These are phyloP conservation scores for Bungarus multicinctus DNA, from an alignment of 2,113 vertebrate genomes.

Conservation along the genomic window DNA sequence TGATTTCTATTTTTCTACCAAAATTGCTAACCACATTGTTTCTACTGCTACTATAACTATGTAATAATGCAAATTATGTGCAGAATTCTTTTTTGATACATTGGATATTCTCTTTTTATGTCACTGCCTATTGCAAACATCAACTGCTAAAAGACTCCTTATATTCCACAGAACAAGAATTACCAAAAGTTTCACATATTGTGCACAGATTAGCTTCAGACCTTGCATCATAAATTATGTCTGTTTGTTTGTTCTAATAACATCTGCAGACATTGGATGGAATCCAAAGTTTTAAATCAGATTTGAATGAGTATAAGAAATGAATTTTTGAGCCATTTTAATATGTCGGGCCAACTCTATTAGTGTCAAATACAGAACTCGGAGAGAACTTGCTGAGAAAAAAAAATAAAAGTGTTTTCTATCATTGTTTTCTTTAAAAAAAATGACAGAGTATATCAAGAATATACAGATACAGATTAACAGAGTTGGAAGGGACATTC, in stretches of 20 bases:
- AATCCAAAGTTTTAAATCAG: slow-evolving; percentile 46
- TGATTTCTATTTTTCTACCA: neutral
- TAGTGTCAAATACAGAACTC: neutral
- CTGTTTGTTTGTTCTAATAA: slow-evolving; percentile 51
- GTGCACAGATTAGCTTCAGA: neutral
- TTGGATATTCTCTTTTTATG: neutral
- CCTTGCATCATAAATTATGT: slow-evolving; percentile 40
- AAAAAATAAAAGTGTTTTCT: neutral
- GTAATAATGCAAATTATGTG: neutral
- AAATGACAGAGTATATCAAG: neutral
- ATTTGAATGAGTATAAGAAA: slow-evolving; percentile 19
- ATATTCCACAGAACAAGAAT: neutral
- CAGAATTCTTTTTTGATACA: neutral
- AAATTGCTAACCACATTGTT: neutral
- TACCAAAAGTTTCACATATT: slow-evolving; percentile 26
- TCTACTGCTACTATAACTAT: neutral
- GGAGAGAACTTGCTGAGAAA: neutral
- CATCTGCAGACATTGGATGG: slow-evolving; percentile 55
- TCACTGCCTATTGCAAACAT: neutral
- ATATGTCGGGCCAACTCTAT: slow-evolving; percentile 22
- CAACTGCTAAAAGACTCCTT: neutral
- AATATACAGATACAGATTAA: neutral
- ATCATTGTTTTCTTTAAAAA: neutral
- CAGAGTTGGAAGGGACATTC: too few relatives aligned
- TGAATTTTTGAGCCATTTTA: slow-evolving; percentile 24